phyloP scores from a whole-genome alignment of 2,888 invertebrate genomes.

The Argyresthia albistria region DNA sequence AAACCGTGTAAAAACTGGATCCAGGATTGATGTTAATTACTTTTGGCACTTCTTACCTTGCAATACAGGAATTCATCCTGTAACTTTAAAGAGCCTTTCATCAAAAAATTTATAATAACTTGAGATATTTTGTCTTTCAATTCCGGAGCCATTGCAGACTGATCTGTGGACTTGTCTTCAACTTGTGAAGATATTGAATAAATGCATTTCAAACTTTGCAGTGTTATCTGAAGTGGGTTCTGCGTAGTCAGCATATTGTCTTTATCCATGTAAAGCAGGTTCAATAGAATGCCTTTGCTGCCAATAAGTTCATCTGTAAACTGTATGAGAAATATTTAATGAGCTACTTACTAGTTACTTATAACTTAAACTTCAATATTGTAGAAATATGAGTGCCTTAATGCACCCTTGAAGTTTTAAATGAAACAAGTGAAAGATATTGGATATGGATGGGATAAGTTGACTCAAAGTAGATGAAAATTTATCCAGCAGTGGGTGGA shows the following conservation, averaged over 20 bases:
- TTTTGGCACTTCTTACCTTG: constrained; percentile 43
- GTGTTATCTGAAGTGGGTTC: constrained; percentile 36
- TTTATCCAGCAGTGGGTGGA: too few relatives aligned
- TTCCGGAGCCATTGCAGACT: constrained; percentile 21
- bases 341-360: too few relatives aligned
- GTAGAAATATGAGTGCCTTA: too few relatives aligned
- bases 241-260: constrained; percentile 20
- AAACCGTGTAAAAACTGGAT: too few relatives aligned
- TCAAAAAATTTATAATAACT: constrained; percentile 45
- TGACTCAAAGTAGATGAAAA: too few relatives aligned
- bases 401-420: too few relatives aligned
- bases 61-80: constrained; percentile 60
- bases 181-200: constrained; percentile 24
- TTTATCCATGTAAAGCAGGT: constrained; percentile 32
- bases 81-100: constrained; percentile 33
- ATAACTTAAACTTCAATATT: too few relatives aligned
- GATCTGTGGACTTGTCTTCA: constrained; percentile 29
- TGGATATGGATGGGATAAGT: too few relatives aligned
- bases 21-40: too few relatives aligned
- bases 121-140: constrained; percentile 42
- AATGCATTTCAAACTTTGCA: constrained; percentile 46
- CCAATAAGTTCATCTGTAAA: constrained; percentile 47
- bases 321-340: constrained; percentile 20
- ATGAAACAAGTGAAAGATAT: too few relatives aligned
- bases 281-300: constrained; percentile 37